These are phyloP conservation scores for Ophion costatus DNA, from an alignment of 2,888 invertebrate genomes.

Conservation along the genomic window DNA sequence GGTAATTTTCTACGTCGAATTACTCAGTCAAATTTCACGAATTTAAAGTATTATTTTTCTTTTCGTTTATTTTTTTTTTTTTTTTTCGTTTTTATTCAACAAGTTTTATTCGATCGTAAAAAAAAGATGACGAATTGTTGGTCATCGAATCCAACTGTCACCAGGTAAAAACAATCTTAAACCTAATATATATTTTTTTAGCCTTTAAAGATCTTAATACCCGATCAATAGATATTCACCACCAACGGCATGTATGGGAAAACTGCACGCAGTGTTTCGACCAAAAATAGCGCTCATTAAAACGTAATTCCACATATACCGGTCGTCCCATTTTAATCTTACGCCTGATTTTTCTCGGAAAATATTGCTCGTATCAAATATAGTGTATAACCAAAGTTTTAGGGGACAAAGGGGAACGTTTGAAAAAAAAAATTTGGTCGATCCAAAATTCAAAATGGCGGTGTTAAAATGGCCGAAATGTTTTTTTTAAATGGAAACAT, in stretches of 20 bases:
- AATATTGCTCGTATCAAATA: too few relatives aligned
- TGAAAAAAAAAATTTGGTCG: too few relatives aligned
- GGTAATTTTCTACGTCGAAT: background rate
- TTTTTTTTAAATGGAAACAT: too few relatives aligned
- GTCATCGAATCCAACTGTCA: conserved; percentile 18
- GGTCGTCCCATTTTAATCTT: too few relatives aligned
- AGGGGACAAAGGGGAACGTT: too few relatives aligned
- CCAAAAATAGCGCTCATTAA: background rate
- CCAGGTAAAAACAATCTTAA: conserved; percentile 24
- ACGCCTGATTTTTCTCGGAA: too few relatives aligned
- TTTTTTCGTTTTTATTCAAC: conserved; percentile 25
- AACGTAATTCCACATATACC: background rate
- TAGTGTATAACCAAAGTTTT: too few relatives aligned
- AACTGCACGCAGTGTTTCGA: background rate
- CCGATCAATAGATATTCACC: background rate
- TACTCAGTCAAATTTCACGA: background rate
- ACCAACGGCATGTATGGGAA: too few relatives aligned
- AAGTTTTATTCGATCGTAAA: background rate
- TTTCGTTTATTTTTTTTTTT: background rate
- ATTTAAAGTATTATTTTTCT: background rate
- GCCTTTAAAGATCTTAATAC: background rate
- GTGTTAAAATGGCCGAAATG: too few relatives aligned
- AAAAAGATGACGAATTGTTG: conserved; percentile 26
- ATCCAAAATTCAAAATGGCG: too few relatives aligned
- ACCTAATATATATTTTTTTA: conserved; percentile 32